Evolutionary conservation across 2,797 vertebrate species (phyloP), one percentile per base, ranked within the genome.

Genomic region (Acanthis flammea): DNA sequence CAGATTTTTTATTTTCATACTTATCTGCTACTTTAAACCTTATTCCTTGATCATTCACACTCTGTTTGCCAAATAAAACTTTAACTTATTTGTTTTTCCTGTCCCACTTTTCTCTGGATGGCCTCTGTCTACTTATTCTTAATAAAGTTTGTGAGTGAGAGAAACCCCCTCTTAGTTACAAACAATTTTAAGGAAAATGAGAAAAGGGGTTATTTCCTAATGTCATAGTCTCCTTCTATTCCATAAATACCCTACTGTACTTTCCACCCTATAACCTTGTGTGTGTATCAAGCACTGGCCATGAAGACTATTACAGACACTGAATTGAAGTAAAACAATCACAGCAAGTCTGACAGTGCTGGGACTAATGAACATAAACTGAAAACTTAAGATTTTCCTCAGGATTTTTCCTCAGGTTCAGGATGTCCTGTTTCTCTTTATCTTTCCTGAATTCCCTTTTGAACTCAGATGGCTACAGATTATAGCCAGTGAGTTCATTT

Each of bases 121-220:
- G 21, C 18, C 16, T 54, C 30, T 50, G n/a, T 39, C 22, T 72
- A 39, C 9, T 19, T 47, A 57, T 23, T 14, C 17, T 65, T 68
- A 67, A 30, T 16, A 33, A 76, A 57, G 10, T n/a, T 47, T 23
- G 28, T 28, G 13, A 27, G 27, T 16, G 17, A 19, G 12, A 25
- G 44, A 72, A 55, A 16, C 0, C 0, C 8, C 15, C 15, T 44
- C n/a, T 53, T 33, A 25, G 11, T 72, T 67, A 67, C 4, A 71
- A 78, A n/a, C 1, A 41, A 3, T 33, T 5, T 22, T 42, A 61
- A 78, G n/a, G 25, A 80, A 39, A 84, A 35, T 13, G 50, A 28
- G 19, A 17, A 74, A 62, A 74, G 61, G 2, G 4, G 3, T 58
- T 75, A 4, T 44, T 70, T 83, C 11, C 31, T 60, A 19, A 33